Evolutionary conservation across 2,797 vertebrate genomes (phyloP).

Genomic region (Eulemur coronatus): DNA sequence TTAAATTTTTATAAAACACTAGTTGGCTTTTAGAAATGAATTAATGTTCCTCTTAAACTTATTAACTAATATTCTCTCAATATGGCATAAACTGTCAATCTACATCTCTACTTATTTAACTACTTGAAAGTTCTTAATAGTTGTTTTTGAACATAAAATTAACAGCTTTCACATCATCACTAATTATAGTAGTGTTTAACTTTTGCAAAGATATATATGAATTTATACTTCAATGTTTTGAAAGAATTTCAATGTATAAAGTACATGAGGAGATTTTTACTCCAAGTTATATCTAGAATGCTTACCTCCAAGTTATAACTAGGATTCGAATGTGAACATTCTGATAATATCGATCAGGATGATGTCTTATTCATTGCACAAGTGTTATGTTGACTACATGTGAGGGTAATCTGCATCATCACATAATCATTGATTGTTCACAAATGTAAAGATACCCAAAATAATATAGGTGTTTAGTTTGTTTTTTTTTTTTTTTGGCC

Average conservation of each 20-base stretch:
- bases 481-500: not conserved
- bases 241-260: constrained; percentile 47
- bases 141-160: constrained; percentile 57
- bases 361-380: constrained; percentile 26
- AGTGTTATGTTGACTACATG: constrained; percentile 27
- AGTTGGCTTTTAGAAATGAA: not conserved
- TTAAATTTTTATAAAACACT: not conserved
- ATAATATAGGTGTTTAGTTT: not conserved
- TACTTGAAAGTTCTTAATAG: constrained; percentile 53
- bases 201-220: constrained; percentile 34
- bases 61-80: constrained; percentile 19
- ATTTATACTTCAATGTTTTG: constrained; percentile 25
- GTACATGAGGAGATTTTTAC: not conserved
- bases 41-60: constrained; percentile 39
- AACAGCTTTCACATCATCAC: constrained; percentile 16
- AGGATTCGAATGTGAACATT: constrained; percentile 37
- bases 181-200: constrained; percentile 44
- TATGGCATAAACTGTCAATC: not conserved
- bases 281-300: constrained; percentile 41
- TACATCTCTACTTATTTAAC: constrained; percentile 47
- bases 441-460: not conserved
- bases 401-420: not conserved
- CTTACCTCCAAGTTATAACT: not conserved
- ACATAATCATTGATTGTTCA: not conserved
- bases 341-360: constrained; percentile 18